A percentile compares a stretch with the other conserved stretches of the same genome.
phyloP scores from a whole-genome alignment of 2,113 vertebrate genomes.

The Spizaetus ornatus region DNA sequence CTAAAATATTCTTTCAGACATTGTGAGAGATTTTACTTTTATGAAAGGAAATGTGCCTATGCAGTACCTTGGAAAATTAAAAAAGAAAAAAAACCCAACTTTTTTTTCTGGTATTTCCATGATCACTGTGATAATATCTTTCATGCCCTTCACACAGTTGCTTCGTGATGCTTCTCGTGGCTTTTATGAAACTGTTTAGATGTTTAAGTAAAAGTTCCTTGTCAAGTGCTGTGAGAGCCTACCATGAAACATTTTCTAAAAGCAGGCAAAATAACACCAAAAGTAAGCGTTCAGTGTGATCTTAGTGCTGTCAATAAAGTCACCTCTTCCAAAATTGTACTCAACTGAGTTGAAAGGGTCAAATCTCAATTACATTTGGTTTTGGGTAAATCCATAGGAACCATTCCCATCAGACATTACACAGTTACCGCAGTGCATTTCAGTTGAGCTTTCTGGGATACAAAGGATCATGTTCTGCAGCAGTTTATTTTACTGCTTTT shows the following conservation, averaged over 20 bases:
- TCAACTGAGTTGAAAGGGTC: not conserved
- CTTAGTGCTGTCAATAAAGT: not conserved
- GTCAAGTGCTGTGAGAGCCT: not conserved
- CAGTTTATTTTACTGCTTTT: conserved; percentile 26
- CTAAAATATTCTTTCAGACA: not conserved
- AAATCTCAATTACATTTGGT: not conserved
- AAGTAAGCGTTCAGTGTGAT: not conserved
- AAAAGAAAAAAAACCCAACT: not conserved
- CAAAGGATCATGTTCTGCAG: not conserved
- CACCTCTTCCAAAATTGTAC: not conserved
- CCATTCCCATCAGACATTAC: not conserved
- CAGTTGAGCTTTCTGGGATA: not conserved
- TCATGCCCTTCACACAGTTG: not conserved
- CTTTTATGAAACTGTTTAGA: not conserved
- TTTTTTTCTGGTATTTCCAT: not conserved
- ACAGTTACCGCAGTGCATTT: not conserved
- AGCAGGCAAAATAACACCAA: not conserved
- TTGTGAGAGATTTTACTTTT: not conserved
- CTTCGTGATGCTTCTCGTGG: not conserved
- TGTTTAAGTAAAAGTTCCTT: not conserved
- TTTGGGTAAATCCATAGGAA: not conserved
- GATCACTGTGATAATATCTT: not conserved
- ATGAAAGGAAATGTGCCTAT: not conserved
- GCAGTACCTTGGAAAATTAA: not conserved
- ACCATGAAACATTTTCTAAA: not conserved